Conservation (phyloP, 2,113 vertebrate species). For the Neopipo cinnamomea region DNA sequence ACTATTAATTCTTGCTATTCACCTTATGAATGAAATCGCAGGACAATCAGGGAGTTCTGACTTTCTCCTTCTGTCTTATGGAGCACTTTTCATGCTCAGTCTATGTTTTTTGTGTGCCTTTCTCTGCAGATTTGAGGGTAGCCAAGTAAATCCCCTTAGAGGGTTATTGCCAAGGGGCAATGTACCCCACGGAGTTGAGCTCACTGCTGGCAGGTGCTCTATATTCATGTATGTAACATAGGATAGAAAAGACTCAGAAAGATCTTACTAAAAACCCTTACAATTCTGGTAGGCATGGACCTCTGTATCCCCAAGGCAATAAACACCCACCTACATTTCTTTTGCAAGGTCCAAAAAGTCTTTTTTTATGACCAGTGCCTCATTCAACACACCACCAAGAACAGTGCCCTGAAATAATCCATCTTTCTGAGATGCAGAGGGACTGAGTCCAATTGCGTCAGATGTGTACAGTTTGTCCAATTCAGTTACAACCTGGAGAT, state of each 20-base stretch:
- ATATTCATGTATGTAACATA: neutral
- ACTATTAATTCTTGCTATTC: neutral
- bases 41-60: neutral
- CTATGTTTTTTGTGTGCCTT: neutral
- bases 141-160: neutral
- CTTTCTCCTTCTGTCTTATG: neutral
- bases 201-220: neutral
- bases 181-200: fast-evolving
- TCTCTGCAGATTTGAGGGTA: neutral
- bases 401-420: neutral
- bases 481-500: neutral
- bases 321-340: neutral
- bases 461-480: neutral
- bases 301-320: neutral
- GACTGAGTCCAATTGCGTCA: neutral
- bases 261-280: neutral
- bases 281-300: neutral
- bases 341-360: neutral
- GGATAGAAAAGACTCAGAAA: neutral
- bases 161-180: neutral
- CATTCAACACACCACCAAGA: neutral
- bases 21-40: neutral
- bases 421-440: neutral
- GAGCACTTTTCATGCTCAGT: neutral
- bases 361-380: neutral